Percentiles rank a stretch among this genome's conserved stretches.
Evolutionary conservation across 2,113 vertebrate species (phyloP).

Genomic region (Psephotus haematonotus): DNA sequence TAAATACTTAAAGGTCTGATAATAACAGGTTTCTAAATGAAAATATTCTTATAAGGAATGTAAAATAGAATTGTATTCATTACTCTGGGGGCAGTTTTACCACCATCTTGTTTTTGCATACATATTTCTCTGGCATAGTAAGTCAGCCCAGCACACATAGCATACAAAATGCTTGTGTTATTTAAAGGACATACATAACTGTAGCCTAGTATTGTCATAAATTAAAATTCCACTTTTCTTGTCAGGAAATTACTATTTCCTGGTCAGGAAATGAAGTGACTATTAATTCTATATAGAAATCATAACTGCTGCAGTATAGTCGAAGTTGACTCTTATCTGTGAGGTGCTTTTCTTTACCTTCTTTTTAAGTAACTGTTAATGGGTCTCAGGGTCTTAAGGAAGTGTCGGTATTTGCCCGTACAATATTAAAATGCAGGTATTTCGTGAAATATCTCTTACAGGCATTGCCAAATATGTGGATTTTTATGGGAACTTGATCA

Average conservation of each 20-base stretch:
- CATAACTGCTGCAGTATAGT: neutral
- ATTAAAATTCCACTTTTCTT: neutral
- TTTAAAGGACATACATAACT: neutral
- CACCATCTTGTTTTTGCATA: neutral
- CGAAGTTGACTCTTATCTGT: neutral
- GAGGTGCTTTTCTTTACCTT: neutral
- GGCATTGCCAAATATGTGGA: fast-evolving
- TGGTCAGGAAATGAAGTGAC: neutral
- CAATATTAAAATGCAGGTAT: neutral
- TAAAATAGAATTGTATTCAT: neutral
- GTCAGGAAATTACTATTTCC: neutral
- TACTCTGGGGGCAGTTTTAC: neutral
- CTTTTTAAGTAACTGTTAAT: neutral
- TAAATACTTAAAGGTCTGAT: neutral
- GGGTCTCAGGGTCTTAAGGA: neutral
- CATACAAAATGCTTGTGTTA: neutral
- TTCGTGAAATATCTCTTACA: neutral
- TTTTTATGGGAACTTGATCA: neutral
- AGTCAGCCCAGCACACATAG: neutral
- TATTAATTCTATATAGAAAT: neutral
- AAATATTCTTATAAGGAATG: neutral
- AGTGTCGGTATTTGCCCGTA: neutral
- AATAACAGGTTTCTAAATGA: neutral
- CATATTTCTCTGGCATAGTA: neutral
- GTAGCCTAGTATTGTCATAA: neutral